A percentile compares a stretch with the other conserved stretches of the same genome.
phyloP scores from a whole-genome alignment of 2,113 vertebrate genomes.

The Microtus pennsylvanicus region DNA sequence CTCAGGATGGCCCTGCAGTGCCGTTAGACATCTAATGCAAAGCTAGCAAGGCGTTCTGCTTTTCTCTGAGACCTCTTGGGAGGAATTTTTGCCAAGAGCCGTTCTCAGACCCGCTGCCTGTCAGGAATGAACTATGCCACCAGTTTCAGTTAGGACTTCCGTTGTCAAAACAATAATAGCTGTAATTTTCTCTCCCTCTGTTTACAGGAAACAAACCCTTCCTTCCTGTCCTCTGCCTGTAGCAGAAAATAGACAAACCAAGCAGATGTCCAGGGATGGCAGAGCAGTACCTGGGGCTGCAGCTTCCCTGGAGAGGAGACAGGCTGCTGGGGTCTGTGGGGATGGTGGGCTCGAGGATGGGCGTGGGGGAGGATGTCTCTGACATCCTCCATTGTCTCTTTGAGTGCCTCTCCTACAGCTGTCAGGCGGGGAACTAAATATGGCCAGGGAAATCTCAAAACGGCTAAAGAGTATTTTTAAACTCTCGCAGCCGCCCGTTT shows the following conservation, averaged over 20 bases:
- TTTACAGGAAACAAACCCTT: constrained; percentile 88
- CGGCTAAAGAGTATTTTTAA: constrained; percentile 85
- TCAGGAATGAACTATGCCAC: constrained; percentile 76
- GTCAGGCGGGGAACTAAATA: constrained; percentile 85
- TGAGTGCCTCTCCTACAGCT: constrained; percentile 71
- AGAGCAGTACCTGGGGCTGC: constrained; percentile 69
- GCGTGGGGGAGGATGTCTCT: neutral
- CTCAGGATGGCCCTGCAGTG: constrained; percentile 2
- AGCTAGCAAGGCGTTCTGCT: constrained; percentile 45
- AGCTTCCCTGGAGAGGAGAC: constrained; percentile 60
- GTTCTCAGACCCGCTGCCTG: constrained; percentile 68
- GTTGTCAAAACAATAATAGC: constrained; percentile 88
- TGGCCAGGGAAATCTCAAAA: constrained; percentile 88
- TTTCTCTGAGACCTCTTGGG: constrained; percentile 52
- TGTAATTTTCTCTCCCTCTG: constrained; percentile 87
- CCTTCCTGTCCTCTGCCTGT: constrained; percentile 85
- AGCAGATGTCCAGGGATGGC: constrained; percentile 76
- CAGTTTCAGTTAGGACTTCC: constrained; percentile 78
- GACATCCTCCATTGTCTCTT: constrained; percentile 62
- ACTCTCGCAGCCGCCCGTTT: constrained; percentile 76
- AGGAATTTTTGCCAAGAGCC: constrained; percentile 60
- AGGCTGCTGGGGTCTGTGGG: neutral
- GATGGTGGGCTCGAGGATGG: neutral
- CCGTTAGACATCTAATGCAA: constrained; percentile 44
- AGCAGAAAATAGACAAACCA: constrained; percentile 85